Base-by-base conservation (phyloP, 1,140 invertebrate genomes). In the Euglossa dilemma region DNA sequence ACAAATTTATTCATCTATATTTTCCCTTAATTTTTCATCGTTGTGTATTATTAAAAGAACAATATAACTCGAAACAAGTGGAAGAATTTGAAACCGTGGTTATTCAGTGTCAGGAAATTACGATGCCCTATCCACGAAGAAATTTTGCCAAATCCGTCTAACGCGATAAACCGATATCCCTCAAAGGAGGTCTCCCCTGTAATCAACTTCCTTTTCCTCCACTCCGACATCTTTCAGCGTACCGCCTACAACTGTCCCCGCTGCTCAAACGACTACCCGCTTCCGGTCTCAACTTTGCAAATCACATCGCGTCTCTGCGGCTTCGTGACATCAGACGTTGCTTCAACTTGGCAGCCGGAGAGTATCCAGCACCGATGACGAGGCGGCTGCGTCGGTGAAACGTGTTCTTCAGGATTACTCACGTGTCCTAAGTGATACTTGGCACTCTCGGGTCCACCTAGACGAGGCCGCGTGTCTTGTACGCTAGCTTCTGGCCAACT, bases 341-440 rank as follows among this genome's bases (percentile, higher is more conserved):
- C 57, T 63, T 63, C 70, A 64, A 80, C 70, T 73, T 52, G 8
- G 47, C 28, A 61, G 6, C 28, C 28, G 20, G 47, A n/a, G 45
- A 72, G 47, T 72, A 28, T 72, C 47, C n/a, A 9, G 11, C 20
- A 28, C 47, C 14, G 78, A 47, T 50, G 71, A 59, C 12, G 50
- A 50, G n/a, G 61, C 16, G n/a, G 61, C 16, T 36, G 79, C 66
- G 11, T 16, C 43, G 6, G n/a, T 43, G 25, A 36, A 43, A 56
- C 76, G 45, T 72, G 77, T 80, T 84, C 82, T 66, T 56, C 82
- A 56, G 76, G 77, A 80, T 80, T 72, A 80, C 82, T 72, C 77
- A 56, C 77, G 82, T 80, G 82, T 84, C 52, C 82, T 57, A 72
- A 54, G 82, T 66, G 77, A 84, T 84, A 72, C 82, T 84, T 72